Evolutionary conservation across 2,113 vertebrate genomes (phyloP).

Genomic region (Myodes glareolus): DNA sequence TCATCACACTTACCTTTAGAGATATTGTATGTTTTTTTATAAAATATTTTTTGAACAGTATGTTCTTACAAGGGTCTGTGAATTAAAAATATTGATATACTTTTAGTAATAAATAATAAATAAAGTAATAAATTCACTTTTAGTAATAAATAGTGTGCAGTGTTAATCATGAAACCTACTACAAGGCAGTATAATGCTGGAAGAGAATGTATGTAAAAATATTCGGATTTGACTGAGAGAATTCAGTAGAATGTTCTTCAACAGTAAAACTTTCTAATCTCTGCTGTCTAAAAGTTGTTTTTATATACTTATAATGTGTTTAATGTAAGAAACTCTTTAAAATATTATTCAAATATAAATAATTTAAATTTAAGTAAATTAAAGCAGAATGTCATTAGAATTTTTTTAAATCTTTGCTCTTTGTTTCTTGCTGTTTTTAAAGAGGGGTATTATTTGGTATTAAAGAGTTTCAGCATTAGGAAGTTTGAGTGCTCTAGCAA

Average conservation of each 20-base stretch:
- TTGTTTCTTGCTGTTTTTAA: not conserved
- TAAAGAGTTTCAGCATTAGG: too few relatives aligned
- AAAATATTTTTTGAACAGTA: not conserved
- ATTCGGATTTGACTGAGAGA: not conserved
- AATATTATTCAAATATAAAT: not conserved
- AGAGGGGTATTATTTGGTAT: not conserved
- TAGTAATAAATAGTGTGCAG: not conserved
- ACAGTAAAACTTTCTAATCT: not conserved
- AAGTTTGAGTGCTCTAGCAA: not conserved
- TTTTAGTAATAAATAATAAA: not conserved
- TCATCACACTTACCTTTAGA: not conserved
- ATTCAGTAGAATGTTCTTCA: not conserved
- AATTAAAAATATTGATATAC: not conserved
- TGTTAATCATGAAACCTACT: not conserved
- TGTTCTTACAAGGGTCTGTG: not conserved
- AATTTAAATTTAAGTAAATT: not conserved
- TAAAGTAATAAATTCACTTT: not conserved
- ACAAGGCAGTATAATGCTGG: not conserved
- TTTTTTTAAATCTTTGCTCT: not conserved
- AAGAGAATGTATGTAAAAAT: not conserved
- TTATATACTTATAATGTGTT: not conserved
- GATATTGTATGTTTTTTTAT: not conserved
- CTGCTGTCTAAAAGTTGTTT: not conserved
- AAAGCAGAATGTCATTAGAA: not conserved
- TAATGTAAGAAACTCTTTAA: not conserved